phyloP scores from a whole-genome alignment of 2,797 vertebrate genomes.

The Falco berigora region DNA sequence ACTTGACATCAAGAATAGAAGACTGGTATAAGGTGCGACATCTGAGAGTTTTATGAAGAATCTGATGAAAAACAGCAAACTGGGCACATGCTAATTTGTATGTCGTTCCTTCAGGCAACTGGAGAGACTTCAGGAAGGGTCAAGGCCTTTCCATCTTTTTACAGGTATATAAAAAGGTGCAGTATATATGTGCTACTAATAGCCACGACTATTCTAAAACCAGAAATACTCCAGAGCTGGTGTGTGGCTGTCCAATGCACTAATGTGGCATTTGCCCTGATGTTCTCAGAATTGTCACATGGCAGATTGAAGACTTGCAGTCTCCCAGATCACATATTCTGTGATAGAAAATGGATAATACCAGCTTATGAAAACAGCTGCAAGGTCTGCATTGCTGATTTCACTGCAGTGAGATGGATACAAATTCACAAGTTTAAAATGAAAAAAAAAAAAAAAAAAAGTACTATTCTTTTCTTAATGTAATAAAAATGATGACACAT shows the following conservation, averaged over 20 bases:
- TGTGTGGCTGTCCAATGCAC: background rate
- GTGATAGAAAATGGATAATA: background rate
- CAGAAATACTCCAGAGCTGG: background rate
- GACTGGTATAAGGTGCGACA: background rate
- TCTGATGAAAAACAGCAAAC: background rate
- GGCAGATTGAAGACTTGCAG: background rate
- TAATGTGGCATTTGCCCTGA: background rate
- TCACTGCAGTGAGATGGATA: background rate
- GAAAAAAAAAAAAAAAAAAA: background rate
- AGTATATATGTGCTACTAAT: background rate
- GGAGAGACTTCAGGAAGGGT: background rate
- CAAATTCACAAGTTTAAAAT: background rate
- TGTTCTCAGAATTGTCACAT: background rate
- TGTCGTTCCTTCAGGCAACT: background rate
- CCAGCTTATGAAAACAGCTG: background rate
- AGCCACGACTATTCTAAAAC: background rate
- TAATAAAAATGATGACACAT: background rate
- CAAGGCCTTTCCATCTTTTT: background rate
- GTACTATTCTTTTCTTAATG: background rate
- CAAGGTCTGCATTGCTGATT: background rate
- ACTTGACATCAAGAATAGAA: background rate
- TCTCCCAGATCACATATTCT: background rate
- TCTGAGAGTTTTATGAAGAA: background rate
- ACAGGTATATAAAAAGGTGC: background rate
- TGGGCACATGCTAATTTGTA: background rate